phyloP scores from a whole-genome alignment of 1,140 invertebrate species.

The Ooceraea biroi region DNA sequence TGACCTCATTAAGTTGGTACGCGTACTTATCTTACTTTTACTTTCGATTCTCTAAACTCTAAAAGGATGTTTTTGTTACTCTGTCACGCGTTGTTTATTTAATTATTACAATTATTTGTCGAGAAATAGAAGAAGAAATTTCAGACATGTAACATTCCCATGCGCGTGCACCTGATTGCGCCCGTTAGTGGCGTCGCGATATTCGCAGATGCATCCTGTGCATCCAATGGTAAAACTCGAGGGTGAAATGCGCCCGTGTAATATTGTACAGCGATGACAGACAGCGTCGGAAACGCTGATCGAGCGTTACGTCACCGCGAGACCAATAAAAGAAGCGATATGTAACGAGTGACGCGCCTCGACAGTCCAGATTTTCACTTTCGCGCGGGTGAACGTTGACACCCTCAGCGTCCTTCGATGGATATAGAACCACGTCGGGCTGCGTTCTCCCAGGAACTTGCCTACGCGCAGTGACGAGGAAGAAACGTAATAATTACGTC shows the following conservation, averaged over 20 bases:
- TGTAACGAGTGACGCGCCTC: slow-evolving; percentile 4
- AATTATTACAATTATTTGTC: neutral
- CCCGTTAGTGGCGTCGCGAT: neutral
- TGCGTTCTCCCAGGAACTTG: slow-evolving; percentile 28
- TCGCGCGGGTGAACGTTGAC: slow-evolving; percentile 78
- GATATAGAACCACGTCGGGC: slow-evolving; percentile 58
- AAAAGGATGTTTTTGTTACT: neutral
- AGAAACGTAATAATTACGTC: slow-evolving; percentile 53
- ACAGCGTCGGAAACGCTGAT: neutral
- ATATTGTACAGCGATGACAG: slow-evolving; percentile 8
- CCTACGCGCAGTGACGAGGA: neutral
- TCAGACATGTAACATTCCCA: neutral
- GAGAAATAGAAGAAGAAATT: neutral
- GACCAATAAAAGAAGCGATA: slow-evolving; percentile 34
- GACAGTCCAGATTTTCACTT: slow-evolving; percentile 73
- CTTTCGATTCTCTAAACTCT: neutral
- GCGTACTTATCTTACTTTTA: neutral
- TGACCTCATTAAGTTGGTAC: neutral
- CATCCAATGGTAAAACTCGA: slow-evolving; percentile 1
- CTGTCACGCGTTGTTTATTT: neutral
- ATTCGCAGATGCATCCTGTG: neutral
- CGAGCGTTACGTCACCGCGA: slow-evolving; percentile 33
- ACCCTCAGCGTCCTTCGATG: slow-evolving; percentile 77
- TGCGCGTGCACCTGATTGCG: neutral
- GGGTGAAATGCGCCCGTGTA: slow-evolving; percentile 23